phyloP scores from a whole-genome alignment of 2,797 vertebrate species.

The Urocyon cinereoargenteus region DNA sequence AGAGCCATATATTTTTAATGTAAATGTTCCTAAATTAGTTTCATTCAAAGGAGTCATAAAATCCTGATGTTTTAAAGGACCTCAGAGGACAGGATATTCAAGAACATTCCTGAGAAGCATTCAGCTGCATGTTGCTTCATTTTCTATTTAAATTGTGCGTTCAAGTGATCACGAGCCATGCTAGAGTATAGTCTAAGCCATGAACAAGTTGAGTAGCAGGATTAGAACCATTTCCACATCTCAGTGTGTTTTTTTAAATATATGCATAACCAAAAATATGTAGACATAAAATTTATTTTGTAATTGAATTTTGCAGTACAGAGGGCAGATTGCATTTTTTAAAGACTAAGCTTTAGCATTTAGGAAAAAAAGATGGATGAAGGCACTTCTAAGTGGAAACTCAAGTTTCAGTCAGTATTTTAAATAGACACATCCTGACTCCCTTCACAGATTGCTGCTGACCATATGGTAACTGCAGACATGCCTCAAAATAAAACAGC shows the following conservation, averaged over 20 bases:
- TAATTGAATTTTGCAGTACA: slow-evolving; percentile 44
- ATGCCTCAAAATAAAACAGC: slow-evolving; percentile 74
- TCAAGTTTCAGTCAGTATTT: slow-evolving; percentile 68
- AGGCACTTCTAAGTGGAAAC: slow-evolving; percentile 64
- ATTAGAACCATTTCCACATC: neutral
- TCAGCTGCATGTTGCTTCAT: neutral
- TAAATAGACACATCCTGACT: slow-evolving; percentile 77
- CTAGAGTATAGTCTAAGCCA: neutral
- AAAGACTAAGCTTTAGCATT: slow-evolving; percentile 39
- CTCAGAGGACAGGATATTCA: slow-evolving; percentile 19
- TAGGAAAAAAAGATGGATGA: slow-evolving; percentile 46
- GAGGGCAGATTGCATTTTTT: slow-evolving; percentile 43
- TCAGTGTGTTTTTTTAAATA: neutral
- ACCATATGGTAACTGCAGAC: slow-evolving; percentile 74
- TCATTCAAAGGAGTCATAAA: slow-evolving; percentile 14
- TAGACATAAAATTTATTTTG: slow-evolving; percentile 41
- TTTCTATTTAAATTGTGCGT: neutral
- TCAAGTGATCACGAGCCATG: neutral
- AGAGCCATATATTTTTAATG: slow-evolving; percentile 54
- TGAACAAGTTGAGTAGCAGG: neutral
- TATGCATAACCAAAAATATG: slow-evolving; percentile 1
- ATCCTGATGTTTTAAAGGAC: slow-evolving; percentile 25
- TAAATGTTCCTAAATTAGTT: slow-evolving; percentile 53
- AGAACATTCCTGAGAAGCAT: neutral
- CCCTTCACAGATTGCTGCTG: slow-evolving; percentile 62